These are phyloP conservation scores for Harpalus rubripes DNA, from an alignment of 2,888 invertebrate species.

Conservation along the genomic window DNA sequence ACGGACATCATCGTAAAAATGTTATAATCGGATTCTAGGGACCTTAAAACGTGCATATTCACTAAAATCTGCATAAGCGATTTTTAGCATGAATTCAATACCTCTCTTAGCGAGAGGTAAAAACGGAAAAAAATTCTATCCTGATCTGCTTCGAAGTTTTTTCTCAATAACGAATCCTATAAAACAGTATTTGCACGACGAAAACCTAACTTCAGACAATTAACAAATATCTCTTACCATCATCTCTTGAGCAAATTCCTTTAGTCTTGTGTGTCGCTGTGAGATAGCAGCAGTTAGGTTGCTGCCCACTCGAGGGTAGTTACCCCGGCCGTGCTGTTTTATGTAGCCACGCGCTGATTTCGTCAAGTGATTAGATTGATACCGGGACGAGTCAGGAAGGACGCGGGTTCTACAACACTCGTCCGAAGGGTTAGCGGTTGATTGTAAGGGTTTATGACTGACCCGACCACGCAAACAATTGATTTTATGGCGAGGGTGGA, in stretches of 20 bases:
- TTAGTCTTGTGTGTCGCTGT: background rate
- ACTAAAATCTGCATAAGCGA: too few species aligned
- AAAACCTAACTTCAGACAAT: background rate
- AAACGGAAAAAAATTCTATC: too few species aligned
- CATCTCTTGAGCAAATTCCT: background rate
- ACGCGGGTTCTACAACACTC: background rate
- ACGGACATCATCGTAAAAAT: too few species aligned
- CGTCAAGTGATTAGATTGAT: conserved; percentile 50
- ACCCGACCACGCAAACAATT: conserved; percentile 15
- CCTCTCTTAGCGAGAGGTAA: too few species aligned
- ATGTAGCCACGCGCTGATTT: conserved; percentile 42
- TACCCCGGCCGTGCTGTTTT: conserved; percentile 18
- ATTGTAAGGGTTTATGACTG: conserved; percentile 45
- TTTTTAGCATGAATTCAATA: too few species aligned
- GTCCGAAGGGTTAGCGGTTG: conserved; percentile 30
- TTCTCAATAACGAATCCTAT: too few species aligned
- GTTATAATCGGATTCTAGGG: too few species aligned
- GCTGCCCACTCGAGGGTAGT: background rate
- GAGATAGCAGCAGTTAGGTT: background rate
- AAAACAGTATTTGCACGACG: too few species aligned
- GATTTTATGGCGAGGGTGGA: background rate
- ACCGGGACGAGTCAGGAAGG: conserved; percentile 10
- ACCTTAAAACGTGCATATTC: too few species aligned
- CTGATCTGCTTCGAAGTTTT: too few species aligned
- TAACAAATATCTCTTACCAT: background rate